A percentile compares a stretch with the other conserved stretches of the same genome.
phyloP scores from a whole-genome alignment of 2,888 invertebrate species.

The Rhodophaea formosa region DNA sequence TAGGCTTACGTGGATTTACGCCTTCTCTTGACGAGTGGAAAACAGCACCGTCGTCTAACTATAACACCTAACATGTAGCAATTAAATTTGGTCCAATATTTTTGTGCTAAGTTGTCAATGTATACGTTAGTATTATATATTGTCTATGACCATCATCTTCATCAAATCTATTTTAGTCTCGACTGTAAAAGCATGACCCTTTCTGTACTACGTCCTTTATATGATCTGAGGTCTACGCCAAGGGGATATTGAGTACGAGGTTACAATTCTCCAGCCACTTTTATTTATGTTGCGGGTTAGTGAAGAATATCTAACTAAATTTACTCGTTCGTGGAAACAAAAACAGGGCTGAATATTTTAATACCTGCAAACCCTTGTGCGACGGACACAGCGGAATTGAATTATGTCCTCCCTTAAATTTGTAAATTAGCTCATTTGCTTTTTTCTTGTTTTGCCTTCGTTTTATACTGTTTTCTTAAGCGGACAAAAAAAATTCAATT shows the following conservation, averaged over 20 bases:
- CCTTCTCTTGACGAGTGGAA: too few species aligned
- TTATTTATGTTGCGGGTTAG: slow-evolving; percentile 24
- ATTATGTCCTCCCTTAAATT: slow-evolving; percentile 52
- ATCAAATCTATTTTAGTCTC: too few species aligned
- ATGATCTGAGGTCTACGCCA: too few species aligned
- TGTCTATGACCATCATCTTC: too few species aligned
- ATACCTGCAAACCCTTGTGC: slow-evolving; percentile 42
- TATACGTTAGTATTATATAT: too few species aligned
- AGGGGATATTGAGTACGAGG: neutral
- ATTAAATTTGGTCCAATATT: too few species aligned
- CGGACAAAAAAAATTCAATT: neutral
- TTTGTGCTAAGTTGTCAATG: too few species aligned
- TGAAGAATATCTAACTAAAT: slow-evolving; percentile 39
- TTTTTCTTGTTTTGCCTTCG: slow-evolving; percentile 27
- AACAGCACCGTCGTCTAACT: too few species aligned
- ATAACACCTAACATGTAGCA: too few species aligned
- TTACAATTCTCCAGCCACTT: neutral
- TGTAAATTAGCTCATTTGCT: slow-evolving; percentile 53
- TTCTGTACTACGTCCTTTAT: too few species aligned
- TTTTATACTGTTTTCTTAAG: slow-evolving; percentile 24
- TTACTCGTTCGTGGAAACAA: slow-evolving; percentile 42
- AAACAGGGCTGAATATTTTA: slow-evolving; percentile 57
- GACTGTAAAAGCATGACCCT: too few species aligned
- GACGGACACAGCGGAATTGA: slow-evolving; percentile 45
- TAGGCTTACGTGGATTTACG: too few species aligned